Evolutionary conservation across 2,113 vertebrate species (phyloP).

Genomic region (Sakesphorus luctuosus): DNA sequence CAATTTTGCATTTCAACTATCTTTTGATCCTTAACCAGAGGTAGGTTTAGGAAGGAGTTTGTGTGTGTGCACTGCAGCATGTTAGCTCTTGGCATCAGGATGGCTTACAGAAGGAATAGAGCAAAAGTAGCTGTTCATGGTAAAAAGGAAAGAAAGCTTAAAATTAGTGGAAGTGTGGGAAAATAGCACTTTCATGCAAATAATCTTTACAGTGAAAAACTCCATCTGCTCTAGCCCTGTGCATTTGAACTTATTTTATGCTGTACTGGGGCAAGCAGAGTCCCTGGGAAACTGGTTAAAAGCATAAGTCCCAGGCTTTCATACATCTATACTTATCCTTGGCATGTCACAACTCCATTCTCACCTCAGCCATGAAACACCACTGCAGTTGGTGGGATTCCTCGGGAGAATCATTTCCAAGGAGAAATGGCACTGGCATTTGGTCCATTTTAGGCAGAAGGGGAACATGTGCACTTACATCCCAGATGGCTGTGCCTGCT

Average conservation of each 20-base stretch:
- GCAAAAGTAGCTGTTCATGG: neutral
- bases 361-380: neutral
- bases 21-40: conserved; percentile 17
- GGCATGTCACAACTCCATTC: neutral
- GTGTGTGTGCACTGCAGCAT: neutral
- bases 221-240: neutral
- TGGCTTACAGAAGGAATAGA: neutral
- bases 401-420: neutral
- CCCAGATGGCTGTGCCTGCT: neutral
- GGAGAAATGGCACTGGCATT: neutral
- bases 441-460: neutral
- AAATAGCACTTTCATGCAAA: conserved; percentile 7
- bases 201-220: neutral
- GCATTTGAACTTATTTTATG: neutral
- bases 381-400: neutral
- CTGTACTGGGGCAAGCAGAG: neutral
- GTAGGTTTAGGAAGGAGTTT: neutral
- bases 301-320: neutral
- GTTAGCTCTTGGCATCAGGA: neutral
- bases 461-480: neutral
- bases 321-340: neutral
- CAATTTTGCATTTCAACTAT: neutral
- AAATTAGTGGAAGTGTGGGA: neutral
- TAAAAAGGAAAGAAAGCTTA: neutral
- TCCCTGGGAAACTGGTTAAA: neutral